Conservation (phyloP, 2,888 invertebrate genomes). For the Epistrophe grossulariae region DNA sequence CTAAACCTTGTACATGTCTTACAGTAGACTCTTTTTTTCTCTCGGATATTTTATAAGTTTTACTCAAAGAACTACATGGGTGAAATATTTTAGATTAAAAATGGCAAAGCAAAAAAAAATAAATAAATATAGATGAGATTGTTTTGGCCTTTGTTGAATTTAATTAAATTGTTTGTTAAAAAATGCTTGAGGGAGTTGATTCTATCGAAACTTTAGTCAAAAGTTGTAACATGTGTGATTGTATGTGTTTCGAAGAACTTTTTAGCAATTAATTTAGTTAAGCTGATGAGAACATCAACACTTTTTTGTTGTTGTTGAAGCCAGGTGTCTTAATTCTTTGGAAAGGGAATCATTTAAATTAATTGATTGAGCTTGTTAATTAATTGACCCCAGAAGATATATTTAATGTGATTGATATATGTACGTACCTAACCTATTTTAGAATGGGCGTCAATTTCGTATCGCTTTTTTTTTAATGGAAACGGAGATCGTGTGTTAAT, state of each 20-base stretch:
- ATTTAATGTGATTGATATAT: background rate
- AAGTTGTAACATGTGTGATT: background rate
- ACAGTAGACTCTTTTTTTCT: background rate
- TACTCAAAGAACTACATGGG: background rate
- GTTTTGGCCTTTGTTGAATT: background rate
- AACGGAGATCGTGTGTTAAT: background rate
- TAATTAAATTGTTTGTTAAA: background rate
- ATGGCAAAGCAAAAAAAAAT: background rate
- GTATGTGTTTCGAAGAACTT: background rate
- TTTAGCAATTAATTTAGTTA: background rate
- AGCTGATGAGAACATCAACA: slow-evolving; percentile 4
- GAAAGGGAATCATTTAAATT: background rate
- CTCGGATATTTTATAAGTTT: background rate
- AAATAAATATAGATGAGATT: background rate
- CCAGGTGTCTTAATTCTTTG: background rate
- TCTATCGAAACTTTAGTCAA: background rate
- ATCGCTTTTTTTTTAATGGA: background rate
- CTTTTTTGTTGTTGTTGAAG: background rate
- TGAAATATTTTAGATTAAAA: background rate
- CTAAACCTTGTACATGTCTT: background rate
- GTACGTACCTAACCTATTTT: background rate
- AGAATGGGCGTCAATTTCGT: background rate
- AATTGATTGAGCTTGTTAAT: background rate
- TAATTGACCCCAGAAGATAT: background rate
- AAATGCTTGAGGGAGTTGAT: background rate